Evolutionary conservation across 2,888 invertebrate genomes (phyloP).

Genomic region (Hypsopygia costalis): DNA sequence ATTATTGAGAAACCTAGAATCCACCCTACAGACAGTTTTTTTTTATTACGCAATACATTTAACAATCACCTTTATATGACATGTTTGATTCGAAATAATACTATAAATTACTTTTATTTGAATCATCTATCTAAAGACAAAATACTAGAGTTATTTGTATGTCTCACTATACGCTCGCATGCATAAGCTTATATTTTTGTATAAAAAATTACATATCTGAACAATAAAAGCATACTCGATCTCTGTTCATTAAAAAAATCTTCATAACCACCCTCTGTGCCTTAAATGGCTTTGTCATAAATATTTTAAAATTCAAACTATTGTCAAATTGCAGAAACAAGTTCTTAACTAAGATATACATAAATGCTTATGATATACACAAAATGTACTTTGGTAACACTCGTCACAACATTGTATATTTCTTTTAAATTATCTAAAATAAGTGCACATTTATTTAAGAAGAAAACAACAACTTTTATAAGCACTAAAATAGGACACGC

Average conservation of each 20-base stretch:
- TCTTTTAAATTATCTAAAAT: slow-evolving; percentile 25
- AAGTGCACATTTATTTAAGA: slow-evolving; percentile 28
- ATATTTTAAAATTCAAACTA: slow-evolving; percentile 33
- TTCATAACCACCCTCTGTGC: slow-evolving; percentile 25
- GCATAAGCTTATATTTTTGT: slow-evolving; percentile 28
- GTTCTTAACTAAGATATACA: slow-evolving; percentile 23
- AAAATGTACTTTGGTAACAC: slow-evolving; percentile 30
- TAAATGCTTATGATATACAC: slow-evolving; percentile 22
- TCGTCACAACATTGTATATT: slow-evolving; percentile 35
- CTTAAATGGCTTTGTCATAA: slow-evolving; percentile 22
- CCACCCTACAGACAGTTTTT: background rate
- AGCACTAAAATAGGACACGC: slow-evolving; percentile 12
- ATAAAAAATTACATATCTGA: slow-evolving; percentile 29
- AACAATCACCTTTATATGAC: no score
- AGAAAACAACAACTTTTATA: slow-evolving; percentile 11
- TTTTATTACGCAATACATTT: no score
- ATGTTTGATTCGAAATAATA: background rate
- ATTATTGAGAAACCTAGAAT: no score
- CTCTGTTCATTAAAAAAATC: slow-evolving; percentile 22
- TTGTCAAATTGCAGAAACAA: slow-evolving; percentile 43
- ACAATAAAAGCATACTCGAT: slow-evolving; percentile 24
- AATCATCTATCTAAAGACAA: slow-evolving; percentile 34
- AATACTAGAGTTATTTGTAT: slow-evolving; percentile 19
- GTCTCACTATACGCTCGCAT: slow-evolving; percentile 29
- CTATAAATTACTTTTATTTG: background rate